A percentile compares a stretch with the other conserved stretches of the same genome.
These are phyloP conservation scores for Zaprionus obscuricornis DNA, from an alignment of 2,888 invertebrate species.

Conservation along the genomic window DNA sequence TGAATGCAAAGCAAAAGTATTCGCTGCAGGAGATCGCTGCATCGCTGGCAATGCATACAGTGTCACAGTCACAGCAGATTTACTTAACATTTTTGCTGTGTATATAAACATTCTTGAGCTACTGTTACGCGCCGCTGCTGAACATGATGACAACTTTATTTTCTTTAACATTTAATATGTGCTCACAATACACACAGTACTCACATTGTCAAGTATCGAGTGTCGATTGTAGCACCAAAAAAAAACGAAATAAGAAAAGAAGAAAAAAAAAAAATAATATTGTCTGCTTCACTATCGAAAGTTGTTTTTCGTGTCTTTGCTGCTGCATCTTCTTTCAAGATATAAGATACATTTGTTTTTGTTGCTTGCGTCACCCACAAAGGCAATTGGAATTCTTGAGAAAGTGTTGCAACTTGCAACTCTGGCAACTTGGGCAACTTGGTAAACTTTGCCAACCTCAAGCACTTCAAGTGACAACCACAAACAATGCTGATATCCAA, in stretches of 20 bases:
- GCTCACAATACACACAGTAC: background rate
- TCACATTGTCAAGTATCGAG: conserved; percentile 46
- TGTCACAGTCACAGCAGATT: background rate
- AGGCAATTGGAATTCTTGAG: conserved; percentile 60
- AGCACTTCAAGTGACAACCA: conserved; percentile 75
- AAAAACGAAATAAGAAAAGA: conserved; percentile 2
- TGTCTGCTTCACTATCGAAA: conserved; percentile 49
- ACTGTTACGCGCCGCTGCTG: conserved; percentile 58
- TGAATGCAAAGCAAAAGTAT: conserved; percentile 34
- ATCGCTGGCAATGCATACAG: conserved; percentile 15
- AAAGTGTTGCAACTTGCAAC: conserved; percentile 68
- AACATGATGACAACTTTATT: conserved; percentile 49
- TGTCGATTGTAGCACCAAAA: conserved; percentile 42
- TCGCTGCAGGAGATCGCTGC: conserved; percentile 58
- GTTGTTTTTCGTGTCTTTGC: conserved; percentile 62
- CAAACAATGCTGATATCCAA: conserved; percentile 43
- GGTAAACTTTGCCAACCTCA: conserved; percentile 27
- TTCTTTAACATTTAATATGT: conserved; percentile 8
- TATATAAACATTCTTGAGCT: conserved; percentile 63
- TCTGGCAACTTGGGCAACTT: background rate
- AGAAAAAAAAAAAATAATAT: background rate
- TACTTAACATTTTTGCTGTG: background rate
- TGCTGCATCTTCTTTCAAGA: conserved; percentile 30
- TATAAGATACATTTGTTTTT: conserved; percentile 43
- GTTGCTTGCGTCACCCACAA: conserved; percentile 49